Evolutionary conservation across 1,140 invertebrate species (phyloP).

Genomic region (Adoxophyes honmai): DNA sequence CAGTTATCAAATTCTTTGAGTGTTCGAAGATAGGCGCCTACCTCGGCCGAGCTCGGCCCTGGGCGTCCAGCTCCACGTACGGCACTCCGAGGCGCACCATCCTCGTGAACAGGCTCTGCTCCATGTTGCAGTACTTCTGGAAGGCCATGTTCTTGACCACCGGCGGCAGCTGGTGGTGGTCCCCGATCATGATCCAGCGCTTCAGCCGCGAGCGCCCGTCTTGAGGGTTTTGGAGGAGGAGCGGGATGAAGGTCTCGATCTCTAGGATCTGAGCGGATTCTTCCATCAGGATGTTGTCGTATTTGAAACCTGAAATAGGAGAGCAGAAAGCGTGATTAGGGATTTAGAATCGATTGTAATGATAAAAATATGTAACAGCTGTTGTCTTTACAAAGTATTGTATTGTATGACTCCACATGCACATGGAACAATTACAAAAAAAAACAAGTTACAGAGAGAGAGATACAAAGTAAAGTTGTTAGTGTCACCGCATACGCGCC

Average conservation of each 20-base stretch:
- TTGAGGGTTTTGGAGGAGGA: slow-evolving; percentile 97
- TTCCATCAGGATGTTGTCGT: slow-evolving; percentile 99
- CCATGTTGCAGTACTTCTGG: slow-evolving; percentile 99
- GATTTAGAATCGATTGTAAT: too few relatives aligned
- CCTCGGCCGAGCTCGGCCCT: slow-evolving; percentile 95
- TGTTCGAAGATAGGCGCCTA: slow-evolving; percentile 39
- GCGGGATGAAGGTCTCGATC: slow-evolving; percentile 99
- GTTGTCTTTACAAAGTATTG: slow-evolving; percentile 19
- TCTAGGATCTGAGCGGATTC: slow-evolving; percentile 99
- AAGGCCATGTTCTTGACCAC: slow-evolving; percentile 99
- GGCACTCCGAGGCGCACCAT: slow-evolving; percentile 97
- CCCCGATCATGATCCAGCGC: slow-evolving; percentile 99
- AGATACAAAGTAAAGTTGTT: too few relatives aligned
- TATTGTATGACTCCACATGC: too few relatives aligned
- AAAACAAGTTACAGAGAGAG: too few relatives aligned
- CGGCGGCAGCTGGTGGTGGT: slow-evolving; percentile 99
- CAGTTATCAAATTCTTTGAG: too few relatives aligned
- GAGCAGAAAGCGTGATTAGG: too few relatives aligned
- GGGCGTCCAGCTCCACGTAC: slow-evolving; percentile 97
- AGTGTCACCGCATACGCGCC: too few relatives aligned
- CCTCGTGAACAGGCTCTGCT: slow-evolving; percentile 98
- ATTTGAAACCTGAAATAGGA: slow-evolving; percentile 92
- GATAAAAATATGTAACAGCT: slow-evolving; percentile 15
- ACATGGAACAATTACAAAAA: too few relatives aligned
- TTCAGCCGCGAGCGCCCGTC: slow-evolving; percentile 97